Conservation (phyloP, 2,113 vertebrate species). For the Ursus arctos region DNA sequence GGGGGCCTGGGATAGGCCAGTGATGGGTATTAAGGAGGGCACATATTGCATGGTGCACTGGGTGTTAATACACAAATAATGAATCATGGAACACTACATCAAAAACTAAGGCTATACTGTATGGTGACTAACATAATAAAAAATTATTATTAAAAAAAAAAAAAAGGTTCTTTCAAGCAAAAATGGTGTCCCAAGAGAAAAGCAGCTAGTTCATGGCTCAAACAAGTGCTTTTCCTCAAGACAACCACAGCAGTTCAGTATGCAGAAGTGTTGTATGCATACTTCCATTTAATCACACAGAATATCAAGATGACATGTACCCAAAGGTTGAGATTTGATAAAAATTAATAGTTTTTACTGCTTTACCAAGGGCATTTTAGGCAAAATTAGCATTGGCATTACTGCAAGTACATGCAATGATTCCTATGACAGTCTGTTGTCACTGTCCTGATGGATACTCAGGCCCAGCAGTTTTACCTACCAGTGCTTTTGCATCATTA, state of each 20-base stretch:
- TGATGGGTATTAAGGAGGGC: too few relatives aligned
- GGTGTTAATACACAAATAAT: too few relatives aligned
- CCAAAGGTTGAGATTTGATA: not conserved
- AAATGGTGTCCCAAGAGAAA: not conserved
- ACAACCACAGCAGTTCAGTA: not conserved
- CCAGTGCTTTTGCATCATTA: not conserved
- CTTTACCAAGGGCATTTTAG: not conserved
- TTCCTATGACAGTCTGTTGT: not conserved
- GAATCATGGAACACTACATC: too few relatives aligned
- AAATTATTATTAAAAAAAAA: too few relatives aligned
- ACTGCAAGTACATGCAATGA: not conserved
- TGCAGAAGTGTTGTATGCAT: not conserved
- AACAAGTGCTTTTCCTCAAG: not conserved
- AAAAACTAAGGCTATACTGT: too few relatives aligned
- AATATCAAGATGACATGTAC: not conserved
- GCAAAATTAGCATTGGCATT: not conserved
- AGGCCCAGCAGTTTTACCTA: not conserved
- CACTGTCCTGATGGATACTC: not conserved
- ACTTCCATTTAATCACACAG: not conserved
- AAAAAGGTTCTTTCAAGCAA: not conserved
- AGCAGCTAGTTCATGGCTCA: not conserved
- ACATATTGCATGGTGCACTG: too few relatives aligned
- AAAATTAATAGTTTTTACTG: not conserved
- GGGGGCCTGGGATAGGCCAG: too few relatives aligned
- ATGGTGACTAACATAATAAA: too few relatives aligned